Percentiles rank a stretch among this genome's conserved stretches.
These are phyloP conservation scores for Scotopteryx bipunctaria DNA, from an alignment of 2,888 invertebrate species.

Conservation along the genomic window DNA sequence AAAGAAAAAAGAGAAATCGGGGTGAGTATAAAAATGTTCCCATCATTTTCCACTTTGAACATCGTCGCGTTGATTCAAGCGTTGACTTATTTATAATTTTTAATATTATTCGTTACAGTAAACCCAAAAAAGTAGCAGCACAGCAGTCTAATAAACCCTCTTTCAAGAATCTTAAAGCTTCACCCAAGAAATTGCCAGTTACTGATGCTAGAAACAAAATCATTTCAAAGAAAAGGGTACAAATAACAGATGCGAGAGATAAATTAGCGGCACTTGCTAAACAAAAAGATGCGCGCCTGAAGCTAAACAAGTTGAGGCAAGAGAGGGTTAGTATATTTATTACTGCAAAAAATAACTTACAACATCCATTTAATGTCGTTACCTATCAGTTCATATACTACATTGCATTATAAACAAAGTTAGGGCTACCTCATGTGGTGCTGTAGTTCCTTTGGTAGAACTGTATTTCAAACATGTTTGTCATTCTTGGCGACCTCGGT, in stretches of 20 bases:
- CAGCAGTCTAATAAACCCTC: constrained; percentile 39
- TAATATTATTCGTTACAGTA: constrained; percentile 29
- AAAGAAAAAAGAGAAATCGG: constrained; percentile 62
- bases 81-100: neutral
- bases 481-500: too few relatives aligned
- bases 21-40: constrained; percentile 50
- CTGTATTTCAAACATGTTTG: too few relatives aligned
- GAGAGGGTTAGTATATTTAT: constrained; percentile 56
- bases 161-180: constrained; percentile 24
- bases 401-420: too few relatives aligned
- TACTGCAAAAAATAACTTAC: too few relatives aligned
- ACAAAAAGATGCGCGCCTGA: constrained; percentile 88
- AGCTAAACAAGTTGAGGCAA: constrained; percentile 86
- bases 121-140: constrained; percentile 38
- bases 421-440: too few relatives aligned
- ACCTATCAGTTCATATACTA: too few relatives aligned
- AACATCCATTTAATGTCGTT: neutral
- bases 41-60: neutral
- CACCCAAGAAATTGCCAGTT: constrained; percentile 45
- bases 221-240: constrained; percentile 89
- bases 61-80: neutral
- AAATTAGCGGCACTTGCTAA: constrained; percentile 90
- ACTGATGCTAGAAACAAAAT: constrained; percentile 91
- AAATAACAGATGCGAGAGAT: constrained; percentile 91
- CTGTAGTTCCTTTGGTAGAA: too few relatives aligned